Evolutionary conservation across 92 coral and sea anemone species (phyloP).

Genomic region (Meandrina meandrites): DNA sequence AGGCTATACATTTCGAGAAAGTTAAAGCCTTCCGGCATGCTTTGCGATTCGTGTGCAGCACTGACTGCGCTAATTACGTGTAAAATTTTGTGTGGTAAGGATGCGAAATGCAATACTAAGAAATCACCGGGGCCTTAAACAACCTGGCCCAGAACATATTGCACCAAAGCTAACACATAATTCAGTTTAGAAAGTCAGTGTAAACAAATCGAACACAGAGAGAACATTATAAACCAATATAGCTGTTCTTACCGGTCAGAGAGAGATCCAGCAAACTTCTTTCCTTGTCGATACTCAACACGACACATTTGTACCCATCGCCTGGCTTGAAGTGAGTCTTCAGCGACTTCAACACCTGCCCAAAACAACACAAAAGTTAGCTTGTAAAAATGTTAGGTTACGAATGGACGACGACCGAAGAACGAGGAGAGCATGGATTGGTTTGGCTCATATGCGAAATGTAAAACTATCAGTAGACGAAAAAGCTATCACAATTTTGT

Average conservation of each 20-base stretch:
- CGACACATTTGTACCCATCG: slow-evolving; percentile 73
- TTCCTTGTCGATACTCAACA: slow-evolving; percentile 62
- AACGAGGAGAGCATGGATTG: background rate
- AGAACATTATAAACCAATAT: too few species aligned
- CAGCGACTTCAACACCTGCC: slow-evolving; percentile 69
- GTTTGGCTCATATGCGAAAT: background rate
- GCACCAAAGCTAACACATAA: background rate
- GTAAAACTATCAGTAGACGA: background rate
- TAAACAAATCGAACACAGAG: background rate
- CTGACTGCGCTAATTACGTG: too few species aligned
- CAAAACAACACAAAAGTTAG: background rate
- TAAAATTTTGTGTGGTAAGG: too few species aligned
- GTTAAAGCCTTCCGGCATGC: too few species aligned
- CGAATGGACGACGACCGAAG: background rate
- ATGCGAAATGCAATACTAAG: too few species aligned
- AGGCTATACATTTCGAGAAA: too few species aligned
- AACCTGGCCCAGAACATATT: background rate
- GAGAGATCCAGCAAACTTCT: slow-evolving; percentile 77
- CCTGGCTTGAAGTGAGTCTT: slow-evolving; percentile 82
- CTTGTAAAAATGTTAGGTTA: background rate
- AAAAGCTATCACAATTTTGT: background rate
- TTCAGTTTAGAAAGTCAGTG: background rate
- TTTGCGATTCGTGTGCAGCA: too few species aligned
- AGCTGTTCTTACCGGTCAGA: slow-evolving; percentile 54
- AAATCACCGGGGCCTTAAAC: too few species aligned